phyloP scores from a whole-genome alignment of 1,140 invertebrate species.

The Apocrypta bakeri region DNA sequence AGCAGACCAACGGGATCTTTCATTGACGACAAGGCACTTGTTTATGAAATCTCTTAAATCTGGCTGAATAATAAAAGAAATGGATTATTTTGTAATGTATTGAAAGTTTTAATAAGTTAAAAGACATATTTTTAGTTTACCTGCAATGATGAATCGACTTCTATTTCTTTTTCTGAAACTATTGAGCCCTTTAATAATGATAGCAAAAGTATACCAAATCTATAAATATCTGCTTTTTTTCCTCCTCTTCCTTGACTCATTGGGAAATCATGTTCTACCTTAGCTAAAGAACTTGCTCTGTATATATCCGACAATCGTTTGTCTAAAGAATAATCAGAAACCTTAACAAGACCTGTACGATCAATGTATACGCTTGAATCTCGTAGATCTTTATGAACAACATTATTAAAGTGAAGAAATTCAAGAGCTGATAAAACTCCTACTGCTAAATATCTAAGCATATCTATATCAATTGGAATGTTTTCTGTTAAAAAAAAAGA shows the following conservation, averaged over 20 bases:
- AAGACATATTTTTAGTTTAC: slow-evolving; percentile 46
- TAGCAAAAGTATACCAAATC: slow-evolving; percentile 79
- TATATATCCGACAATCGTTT: slow-evolving; percentile 77
- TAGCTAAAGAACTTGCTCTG: slow-evolving; percentile 60
- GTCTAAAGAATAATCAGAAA: slow-evolving; percentile 84
- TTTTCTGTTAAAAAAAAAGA: slow-evolving; percentile 75
- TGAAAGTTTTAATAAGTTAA: not conserved
- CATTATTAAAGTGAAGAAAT: slow-evolving; percentile 85
- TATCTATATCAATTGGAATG: slow-evolving; percentile 76
- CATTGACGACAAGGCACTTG: slow-evolving; percentile 80
- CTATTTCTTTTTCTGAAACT: slow-evolving; percentile 72
- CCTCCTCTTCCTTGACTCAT: slow-evolving; percentile 78
- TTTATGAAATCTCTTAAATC: slow-evolving; percentile 83
- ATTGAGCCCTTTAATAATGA: slow-evolving; percentile 75
- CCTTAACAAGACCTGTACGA: slow-evolving; percentile 74
- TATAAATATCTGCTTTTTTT: slow-evolving; percentile 84
- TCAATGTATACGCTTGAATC: slow-evolving; percentile 81
- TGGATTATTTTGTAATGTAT: slow-evolving; percentile 32
- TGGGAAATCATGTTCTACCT: slow-evolving; percentile 70
- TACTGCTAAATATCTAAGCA: slow-evolving; percentile 78
- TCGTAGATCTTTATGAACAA: slow-evolving; percentile 85
- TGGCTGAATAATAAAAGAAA: slow-evolving; percentile 56
- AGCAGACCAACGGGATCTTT: slow-evolving; percentile 81
- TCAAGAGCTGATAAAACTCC: slow-evolving; percentile 81
- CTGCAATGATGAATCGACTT: slow-evolving; percentile 71